A percentile compares a stretch with the other conserved stretches of the same genome.
phyloP scores from a whole-genome alignment of 2,797 vertebrate genomes.

The Melanotaenia nigrans region DNA sequence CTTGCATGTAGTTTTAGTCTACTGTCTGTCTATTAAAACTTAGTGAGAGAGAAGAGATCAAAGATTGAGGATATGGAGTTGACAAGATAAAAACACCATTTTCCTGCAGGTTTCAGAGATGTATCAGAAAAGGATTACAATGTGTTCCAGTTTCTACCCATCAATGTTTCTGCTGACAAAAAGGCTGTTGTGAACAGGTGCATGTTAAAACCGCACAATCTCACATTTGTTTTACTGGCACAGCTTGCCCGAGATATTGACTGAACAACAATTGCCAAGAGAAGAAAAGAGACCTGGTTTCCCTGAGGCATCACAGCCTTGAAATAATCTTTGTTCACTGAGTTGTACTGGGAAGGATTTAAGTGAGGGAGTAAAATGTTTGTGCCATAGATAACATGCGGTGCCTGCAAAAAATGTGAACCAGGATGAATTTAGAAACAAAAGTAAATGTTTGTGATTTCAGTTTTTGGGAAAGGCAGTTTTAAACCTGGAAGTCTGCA shows the following conservation, averaged over 20 bases:
- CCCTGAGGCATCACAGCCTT: conserved; percentile 12
- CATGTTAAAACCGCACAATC: conserved; percentile 31
- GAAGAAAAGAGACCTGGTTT: conserved; percentile 27
- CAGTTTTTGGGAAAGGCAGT: not conserved
- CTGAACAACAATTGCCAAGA: conserved; percentile 14
- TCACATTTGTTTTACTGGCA: conserved; percentile 23
- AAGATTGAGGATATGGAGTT: conserved; percentile 41
- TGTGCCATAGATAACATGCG: conserved; percentile 19
- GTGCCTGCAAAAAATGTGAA: not conserved
- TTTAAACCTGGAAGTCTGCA: conserved; percentile 11
- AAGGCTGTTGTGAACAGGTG: conserved; percentile 32
- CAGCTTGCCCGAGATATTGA: conserved; percentile 30
- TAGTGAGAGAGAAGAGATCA: conserved; percentile 37
- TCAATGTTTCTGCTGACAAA: conserved; percentile 14
- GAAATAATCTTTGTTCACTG: conserved; percentile 21
- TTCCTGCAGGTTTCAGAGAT: conserved; percentile 42
- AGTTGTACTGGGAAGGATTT: not conserved
- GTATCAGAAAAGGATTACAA: conserved; percentile 15
- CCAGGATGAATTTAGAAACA: conserved; percentile 10
- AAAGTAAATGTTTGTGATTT: conserved; percentile 20
- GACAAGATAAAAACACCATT: conserved; percentile 18
- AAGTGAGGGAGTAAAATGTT: conserved; percentile 12
- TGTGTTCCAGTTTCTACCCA: conserved; percentile 27
- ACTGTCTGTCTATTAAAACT: conserved; percentile 18
- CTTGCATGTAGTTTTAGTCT: conserved; percentile 5